A percentile compares a stretch with the other conserved stretches of the same genome.
phyloP scores from a whole-genome alignment of 2,888 invertebrate genomes.

The Rosalia funebris region DNA sequence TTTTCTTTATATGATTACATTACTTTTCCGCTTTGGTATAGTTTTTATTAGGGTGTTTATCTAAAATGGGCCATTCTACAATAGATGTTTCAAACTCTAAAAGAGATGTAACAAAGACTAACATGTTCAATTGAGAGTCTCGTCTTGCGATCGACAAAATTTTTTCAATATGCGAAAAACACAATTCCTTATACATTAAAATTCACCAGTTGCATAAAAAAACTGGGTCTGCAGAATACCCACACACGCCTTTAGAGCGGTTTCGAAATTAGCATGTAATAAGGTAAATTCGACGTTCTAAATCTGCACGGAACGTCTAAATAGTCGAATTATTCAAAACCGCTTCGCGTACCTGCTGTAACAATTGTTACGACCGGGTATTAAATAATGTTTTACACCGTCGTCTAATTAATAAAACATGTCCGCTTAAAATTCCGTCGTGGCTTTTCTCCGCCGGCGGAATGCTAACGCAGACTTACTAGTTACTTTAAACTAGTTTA shows the following conservation, averaged over 20 bases:
- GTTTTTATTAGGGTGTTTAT: too few relatives aligned
- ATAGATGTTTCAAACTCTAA: too few relatives aligned
- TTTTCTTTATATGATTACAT: too few relatives aligned
- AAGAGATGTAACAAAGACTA: too few relatives aligned
- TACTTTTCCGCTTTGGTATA: too few relatives aligned
- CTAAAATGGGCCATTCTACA: too few relatives aligned
- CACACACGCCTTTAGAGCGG: conserved; percentile 10
- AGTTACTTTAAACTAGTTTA: conserved; percentile 21
- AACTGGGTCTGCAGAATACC: conserved; percentile 11
- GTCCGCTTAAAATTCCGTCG: conserved; percentile 13
- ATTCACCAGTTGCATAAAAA: conserved; percentile 4
- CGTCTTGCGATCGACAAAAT: too few relatives aligned
- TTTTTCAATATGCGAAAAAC: too few relatives aligned
- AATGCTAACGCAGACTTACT: conserved; percentile 4
- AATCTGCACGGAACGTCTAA: conserved; percentile 11
- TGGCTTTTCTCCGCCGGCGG: neutral
- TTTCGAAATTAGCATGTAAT: conserved; percentile 8
- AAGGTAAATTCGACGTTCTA: conserved; percentile 9
- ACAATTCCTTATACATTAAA: conserved; percentile 1
- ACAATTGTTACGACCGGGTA: conserved; percentile 29
- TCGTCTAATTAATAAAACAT: conserved; percentile 26
- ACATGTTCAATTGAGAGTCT: too few relatives aligned
- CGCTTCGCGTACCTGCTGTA: conserved; percentile 24
- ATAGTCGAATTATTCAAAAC: conserved; percentile 11
- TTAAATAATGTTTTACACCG: conserved; percentile 30